Evolutionary conservation across 2,113 vertebrate genomes (phyloP), one percentile per base, ranked within the genome.

Genomic region (Sebastes fasciatus): DNA sequence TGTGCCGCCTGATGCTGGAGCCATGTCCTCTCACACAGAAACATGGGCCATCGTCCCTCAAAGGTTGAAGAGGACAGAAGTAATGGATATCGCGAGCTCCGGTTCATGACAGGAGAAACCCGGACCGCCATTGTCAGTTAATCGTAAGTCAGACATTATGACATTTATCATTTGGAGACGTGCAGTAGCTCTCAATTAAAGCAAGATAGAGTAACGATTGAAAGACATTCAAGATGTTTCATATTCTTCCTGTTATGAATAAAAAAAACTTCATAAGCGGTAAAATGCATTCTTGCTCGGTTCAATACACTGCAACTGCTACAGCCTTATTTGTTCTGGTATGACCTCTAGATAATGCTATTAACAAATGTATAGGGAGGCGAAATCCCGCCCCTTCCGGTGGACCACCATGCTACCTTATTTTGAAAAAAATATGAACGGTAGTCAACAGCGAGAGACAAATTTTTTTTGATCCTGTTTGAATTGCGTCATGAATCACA

Each of bases 11-110:
- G 84, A 84, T 80, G 91, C 90, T 85, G 90, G 87, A 94, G 92
- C 84, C 86, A 84, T 91, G 89, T 92, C 90, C 90, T 91, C 49
- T 90, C 89, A 85, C 74, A 80, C 85, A 82, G 87, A 64, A 92
- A 93, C 92, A 90, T 42, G 70, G 86, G 68, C 83, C 88, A 77
- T 76, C 63, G 48, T 58, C 65, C 87, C 86, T 91, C 75, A 91
- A 82, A 94, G 92, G 94, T 94, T 93, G 92, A 91, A 94, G 87
- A 93, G 93, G 92, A 93, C 90, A 70, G 71, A 75, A 57, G 90
- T 90, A 92, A 92, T 83, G 9, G 89, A 94, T 92, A 91, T 60
- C 4, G 74, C 6, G 11, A 77, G 84, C 86, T 89, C 89, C 70
- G 45, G 74, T 90, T 86, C 74, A 34, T 84, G 88, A 89, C 86